Base-by-base conservation (phyloP, 1,140 invertebrate genomes). In the Drosophila ficusphila region DNA sequence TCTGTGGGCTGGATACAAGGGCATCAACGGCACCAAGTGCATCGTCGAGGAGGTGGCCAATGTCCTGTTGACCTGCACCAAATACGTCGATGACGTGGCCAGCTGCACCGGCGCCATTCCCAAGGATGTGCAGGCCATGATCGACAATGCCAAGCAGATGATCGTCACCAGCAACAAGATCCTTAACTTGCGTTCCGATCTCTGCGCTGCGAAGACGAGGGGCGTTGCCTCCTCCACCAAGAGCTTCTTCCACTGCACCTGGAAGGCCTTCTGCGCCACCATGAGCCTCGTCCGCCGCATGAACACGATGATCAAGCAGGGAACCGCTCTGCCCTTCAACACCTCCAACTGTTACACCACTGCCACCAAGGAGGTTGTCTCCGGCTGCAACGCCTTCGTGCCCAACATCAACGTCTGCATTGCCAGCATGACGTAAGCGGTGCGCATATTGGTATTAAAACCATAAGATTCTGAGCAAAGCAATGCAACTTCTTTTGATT, bases 1-100 rank as follows among this genome's bases (percentile, higher is more conserved):
- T 0, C 6, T 89, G 11, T 56, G 18, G n/a, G 49, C 44, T 8
- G 58, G 29, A 5, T 25, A 61, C 5, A 76, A 61, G 29, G 42
- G 72, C 2, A 4, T 71, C 12, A 74, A 77, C n/a, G 85, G 79
- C 12, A 61, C 76, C 29, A 69, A 62, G 34, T 89, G 85, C 51
- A 71, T 65, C 19, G 2, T 89, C 0, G 69, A 79, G 21, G 56
- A 79, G 29, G 73, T 74, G 1, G 31, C 14, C 9, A 18, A 21
- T 1, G 23, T 89, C 0, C 1, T 79, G 47, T 12, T 11, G 0
- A 53, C 69, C n/a, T 49, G 58, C 51, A 70, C 76, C 5, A 4
- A 2, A 1, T 89, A 85, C 21, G 8, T 89, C 2, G 47, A 61
- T 4, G 53, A 38, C 4, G 16, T 79, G 4, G 41, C 47, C 7